A percentile compares a stretch with the other conserved stretches of the same genome.
Conservation (phyloP, 2,888 invertebrate genomes). For the Rapana venosa region DNA sequence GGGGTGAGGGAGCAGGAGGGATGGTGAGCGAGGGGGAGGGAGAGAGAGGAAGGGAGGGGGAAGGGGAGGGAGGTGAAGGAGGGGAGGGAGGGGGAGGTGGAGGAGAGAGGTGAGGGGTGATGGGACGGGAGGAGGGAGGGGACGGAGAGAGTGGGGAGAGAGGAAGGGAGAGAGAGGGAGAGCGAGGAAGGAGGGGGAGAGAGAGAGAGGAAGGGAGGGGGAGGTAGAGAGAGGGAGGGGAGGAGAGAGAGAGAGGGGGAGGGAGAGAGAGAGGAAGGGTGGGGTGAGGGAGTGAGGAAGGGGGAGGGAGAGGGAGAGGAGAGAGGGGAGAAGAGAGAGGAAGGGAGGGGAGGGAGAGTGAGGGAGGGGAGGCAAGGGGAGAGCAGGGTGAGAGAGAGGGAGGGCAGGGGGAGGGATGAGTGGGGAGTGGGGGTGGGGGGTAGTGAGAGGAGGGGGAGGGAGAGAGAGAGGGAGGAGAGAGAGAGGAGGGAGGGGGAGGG, state of each 20-base stretch:
- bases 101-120: no score
- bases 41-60: background rate
- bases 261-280: background rate
- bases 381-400: background rate
- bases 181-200: background rate
- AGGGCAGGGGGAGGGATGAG: background rate
- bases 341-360: no score
- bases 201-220: background rate
- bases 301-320: background rate
- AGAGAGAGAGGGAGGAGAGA: background rate
- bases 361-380: background rate
- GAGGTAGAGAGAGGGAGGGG: background rate
- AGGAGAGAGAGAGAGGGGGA: background rate
- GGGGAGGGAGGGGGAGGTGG: no score
- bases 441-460: no score
- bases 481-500: no score
- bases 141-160: background rate
- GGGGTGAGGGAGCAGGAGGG: background rate
- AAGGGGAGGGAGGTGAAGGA: background rate
- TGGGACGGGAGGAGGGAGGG: no score
- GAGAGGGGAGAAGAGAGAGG: background rate
- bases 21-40: background rate
- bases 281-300: background rate
- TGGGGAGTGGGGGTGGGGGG: background rate
- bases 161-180: background rate